phyloP scores from a whole-genome alignment of 2,113 vertebrate species.

The Amblyornis subalaris region DNA sequence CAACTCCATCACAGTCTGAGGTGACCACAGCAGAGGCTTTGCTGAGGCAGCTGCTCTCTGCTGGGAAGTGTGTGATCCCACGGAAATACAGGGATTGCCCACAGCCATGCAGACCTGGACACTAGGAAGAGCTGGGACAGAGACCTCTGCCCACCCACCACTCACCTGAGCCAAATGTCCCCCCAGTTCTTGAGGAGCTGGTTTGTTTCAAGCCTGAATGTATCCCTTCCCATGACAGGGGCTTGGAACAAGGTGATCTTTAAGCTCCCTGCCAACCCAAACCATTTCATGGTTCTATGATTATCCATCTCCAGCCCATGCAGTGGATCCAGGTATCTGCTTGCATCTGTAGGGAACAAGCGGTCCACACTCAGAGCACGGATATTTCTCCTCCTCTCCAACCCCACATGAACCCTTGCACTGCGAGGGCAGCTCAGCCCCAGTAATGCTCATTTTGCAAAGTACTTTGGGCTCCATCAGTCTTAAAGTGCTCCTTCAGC shows the following conservation, averaged over 20 bases:
- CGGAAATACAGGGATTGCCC: fast-evolving
- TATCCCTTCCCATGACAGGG: background rate
- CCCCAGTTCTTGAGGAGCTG: background rate
- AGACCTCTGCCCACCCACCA: no score
- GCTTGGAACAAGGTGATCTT: background rate
- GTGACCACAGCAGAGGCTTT: background rate
- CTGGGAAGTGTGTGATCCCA: background rate
- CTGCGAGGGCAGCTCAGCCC: background rate
- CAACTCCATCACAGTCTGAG: fast-evolving
- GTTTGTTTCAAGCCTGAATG: background rate
- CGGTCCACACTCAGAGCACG: fast-evolving
- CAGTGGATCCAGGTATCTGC: background rate
- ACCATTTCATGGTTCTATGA: background rate
- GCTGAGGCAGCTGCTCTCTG: background rate
- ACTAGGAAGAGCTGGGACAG: background rate
- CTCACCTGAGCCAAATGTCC: background rate
- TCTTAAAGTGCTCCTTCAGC: background rate
- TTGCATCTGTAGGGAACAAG: fast-evolving
- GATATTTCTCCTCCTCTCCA: background rate
- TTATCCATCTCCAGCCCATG: background rate
- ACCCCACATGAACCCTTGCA: background rate
- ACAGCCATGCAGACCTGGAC: fast-evolving
- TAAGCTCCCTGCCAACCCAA: background rate
- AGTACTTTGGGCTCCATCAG: background rate
- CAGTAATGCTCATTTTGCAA: background rate